Evolutionary conservation across 2,113 vertebrate genomes (phyloP), one percentile per base, ranked within the genome.

Genomic region (Struthidea cinerea): DNA sequence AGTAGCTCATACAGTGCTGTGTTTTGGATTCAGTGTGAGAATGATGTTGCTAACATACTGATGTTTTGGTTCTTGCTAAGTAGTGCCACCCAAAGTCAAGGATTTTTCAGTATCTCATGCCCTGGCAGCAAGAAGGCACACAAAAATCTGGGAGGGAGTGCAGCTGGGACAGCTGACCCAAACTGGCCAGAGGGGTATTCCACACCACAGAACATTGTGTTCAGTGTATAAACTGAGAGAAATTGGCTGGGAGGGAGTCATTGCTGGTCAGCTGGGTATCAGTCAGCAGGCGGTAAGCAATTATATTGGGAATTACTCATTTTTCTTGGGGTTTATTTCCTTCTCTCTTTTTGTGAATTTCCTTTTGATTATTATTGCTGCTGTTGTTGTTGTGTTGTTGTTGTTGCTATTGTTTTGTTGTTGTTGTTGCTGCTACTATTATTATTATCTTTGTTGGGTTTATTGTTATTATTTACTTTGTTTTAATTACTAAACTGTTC

Each of bases 121-220:
- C 35, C 49, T 27, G 32, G 32, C 5, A 64, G 17, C 14, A 56
- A 80, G 57, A 5, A 63, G 42, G 14, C n/a, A 11, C 5, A n/a
- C 19, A 63, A 63, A 61, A 87, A 8, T 14, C 12, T 35, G 14
- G 4, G 17, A 49, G 32, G 24, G 13, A 56, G 5, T 18, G 41
- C 33, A 60, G 33, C 26, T 35, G 15, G 44, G 21, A 50, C 27
- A 47, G 30, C 42, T 37, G 50, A 42, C 8, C 17, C 11, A 6
- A 42, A 64, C 4, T 32, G 17, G 30, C 13, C 57, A 41, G 47
- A 87, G n/a, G 30, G n/a, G 9, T 35, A 41, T 55, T 63, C 30
- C 33, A n/a, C 17, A 47, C 20, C 20, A n/a, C 0, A 32, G 49
- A 35, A 71, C 19, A 47, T 22, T 1, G 1, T 56, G 17, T 27